Base-by-base conservation (phyloP, 1,140 invertebrate species). In the Dendrolimus punctatus region DNA sequence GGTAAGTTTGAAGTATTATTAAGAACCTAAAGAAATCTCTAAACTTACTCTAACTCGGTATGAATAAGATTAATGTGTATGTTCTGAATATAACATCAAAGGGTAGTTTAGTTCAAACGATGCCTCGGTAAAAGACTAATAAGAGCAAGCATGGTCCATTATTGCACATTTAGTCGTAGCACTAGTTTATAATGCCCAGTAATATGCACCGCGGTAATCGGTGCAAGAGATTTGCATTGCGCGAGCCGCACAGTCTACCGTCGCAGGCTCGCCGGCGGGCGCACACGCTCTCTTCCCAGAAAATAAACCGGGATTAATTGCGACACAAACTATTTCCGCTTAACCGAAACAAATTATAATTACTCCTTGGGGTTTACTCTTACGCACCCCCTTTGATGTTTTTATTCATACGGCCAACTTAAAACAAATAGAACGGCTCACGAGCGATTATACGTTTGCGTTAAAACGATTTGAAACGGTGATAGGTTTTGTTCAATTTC, bases 321-420 rank as follows among this genome's bases (percentile, higher is more conserved):
- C 77, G 75, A 76, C 76, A 73, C 74, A 68, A 82, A 80, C 81
- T 81, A 82, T 82, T 85, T 85, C 79, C 81, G 74, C 72, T 76
- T 67, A 76, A 82, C 67, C 81, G 81, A 69, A 65, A 83, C 81
- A 67, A 85, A 85, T 83, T 70, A 76, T 83, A 83, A 85, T 85
- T 85, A 74, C 81, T 83, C 73, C 78, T 85, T 76, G 70, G 73
- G 65, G 66, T 61, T 66, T 65, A 59, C 74, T 76, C 67, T 68
- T 73, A 72, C 71, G 66, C 73, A 75, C 73, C 76, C 81, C 71
- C 81, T 85, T 83, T 85, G 81, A 85, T 83, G 78, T 83, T 81
- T 80, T 81, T 81, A 80, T 80, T 73, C 67, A 71, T 80, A 85
- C 72, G 76, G 74, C 68, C 71, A 71, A 70, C 74, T 83, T 83